Evolutionary conservation across 1,140 invertebrate species (phyloP).

Genomic region (Caenorhabditis inopinata): DNA sequence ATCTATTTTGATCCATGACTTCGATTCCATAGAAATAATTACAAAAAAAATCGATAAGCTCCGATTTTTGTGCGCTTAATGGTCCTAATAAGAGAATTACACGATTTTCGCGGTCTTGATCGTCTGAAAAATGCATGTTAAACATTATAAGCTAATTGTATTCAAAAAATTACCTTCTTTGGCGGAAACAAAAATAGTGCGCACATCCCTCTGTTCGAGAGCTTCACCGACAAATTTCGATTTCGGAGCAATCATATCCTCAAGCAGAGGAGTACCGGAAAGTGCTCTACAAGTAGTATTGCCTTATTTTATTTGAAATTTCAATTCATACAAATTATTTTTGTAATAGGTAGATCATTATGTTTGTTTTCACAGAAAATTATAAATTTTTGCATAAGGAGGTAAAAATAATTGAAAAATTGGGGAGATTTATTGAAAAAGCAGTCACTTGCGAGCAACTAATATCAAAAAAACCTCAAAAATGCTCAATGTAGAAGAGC

Average conservation of each 20-base stretch:
- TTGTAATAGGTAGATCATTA: background rate
- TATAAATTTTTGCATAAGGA: too few relatives aligned
- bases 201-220: background rate
- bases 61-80: background rate
- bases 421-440: background rate
- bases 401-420: too few relatives aligned
- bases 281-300: background rate
- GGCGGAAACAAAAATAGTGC: background rate
- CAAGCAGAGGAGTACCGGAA: conserved; percentile 3
- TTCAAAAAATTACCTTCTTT: background rate
- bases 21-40: background rate
- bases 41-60: background rate
- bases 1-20: background rate
- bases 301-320: too few relatives aligned
- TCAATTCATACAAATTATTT: too few relatives aligned
- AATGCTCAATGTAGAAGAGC: too few relatives aligned
- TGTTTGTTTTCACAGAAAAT: too few relatives aligned
- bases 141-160: too few relatives aligned
- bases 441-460: too few relatives aligned
- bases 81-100: background rate
- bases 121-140: background rate
- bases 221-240: conserved; percentile 21
- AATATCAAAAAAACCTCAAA: too few relatives aligned
- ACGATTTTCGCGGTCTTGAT: background rate
- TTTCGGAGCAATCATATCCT: background rate